phyloP scores from a whole-genome alignment of 2,888 invertebrate genomes.

The Tachina fera region DNA sequence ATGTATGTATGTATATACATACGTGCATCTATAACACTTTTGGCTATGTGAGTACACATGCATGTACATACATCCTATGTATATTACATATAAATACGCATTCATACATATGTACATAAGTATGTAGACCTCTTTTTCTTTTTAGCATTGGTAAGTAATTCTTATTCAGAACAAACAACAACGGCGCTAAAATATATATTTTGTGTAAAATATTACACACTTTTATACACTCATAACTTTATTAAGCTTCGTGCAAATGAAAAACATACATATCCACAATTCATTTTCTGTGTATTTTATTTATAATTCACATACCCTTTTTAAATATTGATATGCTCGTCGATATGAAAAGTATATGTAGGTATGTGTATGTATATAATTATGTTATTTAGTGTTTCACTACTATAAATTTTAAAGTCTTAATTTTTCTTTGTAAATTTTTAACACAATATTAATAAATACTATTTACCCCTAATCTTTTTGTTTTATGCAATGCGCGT shows the following conservation, averaged over 20 bases:
- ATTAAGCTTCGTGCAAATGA: neutral
- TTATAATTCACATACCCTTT: constrained; percentile 37
- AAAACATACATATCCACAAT: constrained; percentile 4
- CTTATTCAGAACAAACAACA: too few species aligned
- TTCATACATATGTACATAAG: neutral
- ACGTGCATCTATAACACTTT: neutral
- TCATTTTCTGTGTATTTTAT: neutral
- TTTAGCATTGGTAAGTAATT: too few species aligned
- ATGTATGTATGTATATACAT: neutral
- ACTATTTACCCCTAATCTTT: constrained; percentile 30
- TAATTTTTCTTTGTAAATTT: constrained; percentile 14
- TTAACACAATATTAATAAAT: constrained; percentile 35
- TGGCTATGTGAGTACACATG: neutral
- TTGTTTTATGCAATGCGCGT: constrained; percentile 11
- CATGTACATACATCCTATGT: neutral
- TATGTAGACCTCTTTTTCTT: neutral
- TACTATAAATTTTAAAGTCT: constrained; percentile 11
- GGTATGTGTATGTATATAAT: neutral
- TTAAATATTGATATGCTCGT: constrained; percentile 48
- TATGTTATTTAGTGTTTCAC: constrained; percentile 2
- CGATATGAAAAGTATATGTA: constrained; percentile 46
- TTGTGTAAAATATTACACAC: neutral
- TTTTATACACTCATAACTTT: neutral
- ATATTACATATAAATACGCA: neutral
- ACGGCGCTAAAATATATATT: neutral